phyloP scores from a whole-genome alignment of 1,140 invertebrate species.

The Triops longicaudatus region DNA sequence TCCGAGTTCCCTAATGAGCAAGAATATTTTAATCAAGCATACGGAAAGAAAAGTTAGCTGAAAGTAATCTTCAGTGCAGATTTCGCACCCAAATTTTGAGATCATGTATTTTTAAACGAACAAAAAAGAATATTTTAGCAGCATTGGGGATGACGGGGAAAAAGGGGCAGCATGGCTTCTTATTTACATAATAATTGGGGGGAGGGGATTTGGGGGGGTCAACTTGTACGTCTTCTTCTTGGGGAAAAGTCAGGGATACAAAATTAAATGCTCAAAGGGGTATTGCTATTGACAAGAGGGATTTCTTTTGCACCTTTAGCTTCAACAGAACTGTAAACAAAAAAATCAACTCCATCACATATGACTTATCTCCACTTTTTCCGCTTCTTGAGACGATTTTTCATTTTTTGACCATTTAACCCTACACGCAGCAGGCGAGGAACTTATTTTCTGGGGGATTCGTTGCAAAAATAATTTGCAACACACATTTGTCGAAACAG shows the following conservation, averaged over 20 bases:
- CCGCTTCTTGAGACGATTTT: not conserved
- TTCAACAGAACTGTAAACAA: not conserved
- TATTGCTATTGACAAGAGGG: slow-evolving; percentile 3
- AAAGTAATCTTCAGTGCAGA: not conserved
- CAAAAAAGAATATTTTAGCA: slow-evolving; percentile 4
- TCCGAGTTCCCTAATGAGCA: not conserved
- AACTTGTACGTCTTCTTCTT: not conserved
- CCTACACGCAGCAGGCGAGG: not conserved
- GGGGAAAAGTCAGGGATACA: not conserved
- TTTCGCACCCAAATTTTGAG: not conserved
- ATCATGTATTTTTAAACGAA: slow-evolving; percentile 15
- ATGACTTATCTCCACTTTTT: slow-evolving; percentile 9
- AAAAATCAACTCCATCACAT: not conserved
- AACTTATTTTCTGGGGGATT: not conserved
- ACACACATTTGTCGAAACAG: not conserved
- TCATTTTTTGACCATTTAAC: not conserved
- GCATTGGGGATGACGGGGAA: not conserved
- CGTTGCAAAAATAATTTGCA: not conserved
- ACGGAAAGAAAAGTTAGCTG: not conserved
- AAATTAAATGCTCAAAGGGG: not conserved
- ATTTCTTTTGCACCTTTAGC: not conserved
- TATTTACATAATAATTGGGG: not conserved
- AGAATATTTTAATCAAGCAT: not conserved
- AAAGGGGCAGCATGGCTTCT: not conserved
- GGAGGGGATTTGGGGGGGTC: not conserved